phyloP scores from a whole-genome alignment of 1,140 invertebrate species.

The Trichomalopsis sarcophagae region DNA sequence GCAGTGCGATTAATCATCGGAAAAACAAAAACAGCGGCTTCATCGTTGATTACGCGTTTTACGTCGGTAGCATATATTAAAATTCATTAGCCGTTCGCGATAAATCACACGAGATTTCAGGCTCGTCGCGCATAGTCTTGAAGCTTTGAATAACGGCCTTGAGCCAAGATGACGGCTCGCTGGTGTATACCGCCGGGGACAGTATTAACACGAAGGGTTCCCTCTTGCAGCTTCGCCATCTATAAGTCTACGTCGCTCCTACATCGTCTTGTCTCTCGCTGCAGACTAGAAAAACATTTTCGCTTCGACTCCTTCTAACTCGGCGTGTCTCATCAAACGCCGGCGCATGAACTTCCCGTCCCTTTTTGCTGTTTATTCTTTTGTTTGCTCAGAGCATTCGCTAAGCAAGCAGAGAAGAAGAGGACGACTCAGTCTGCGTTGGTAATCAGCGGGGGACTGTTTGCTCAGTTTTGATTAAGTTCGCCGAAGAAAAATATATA shows the following conservation, averaged over 20 bases:
- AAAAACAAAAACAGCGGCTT: neutral
- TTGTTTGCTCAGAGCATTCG: neutral
- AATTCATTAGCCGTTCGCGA: conserved; percentile 34
- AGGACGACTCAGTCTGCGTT: neutral
- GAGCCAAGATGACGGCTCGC: neutral
- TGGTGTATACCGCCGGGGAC: no score
- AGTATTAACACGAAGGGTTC: no score
- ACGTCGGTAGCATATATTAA: conserved; percentile 21
- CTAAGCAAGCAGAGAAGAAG: neutral
- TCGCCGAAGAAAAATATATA: neutral
- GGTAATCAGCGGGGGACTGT: neutral
- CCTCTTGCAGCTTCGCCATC: no score
- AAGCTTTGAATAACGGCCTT: neutral
- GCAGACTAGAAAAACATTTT: neutral
- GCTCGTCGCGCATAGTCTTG: conserved; percentile 1
- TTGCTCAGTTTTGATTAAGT: neutral
- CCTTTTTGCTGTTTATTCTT: neutral
- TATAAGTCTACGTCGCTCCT: no score
- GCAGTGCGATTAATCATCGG: no score
- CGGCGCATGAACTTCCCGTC: neutral
- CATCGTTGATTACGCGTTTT: conserved; percentile 29
- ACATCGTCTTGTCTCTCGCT: neutral
- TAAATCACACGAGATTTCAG: conserved; percentile 40
- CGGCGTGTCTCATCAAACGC: neutral
- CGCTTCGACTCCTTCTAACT: neutral